Evolutionary conservation across 2,888 invertebrate genomes (phyloP).

Genomic region (Trachelus troglodyta): DNA sequence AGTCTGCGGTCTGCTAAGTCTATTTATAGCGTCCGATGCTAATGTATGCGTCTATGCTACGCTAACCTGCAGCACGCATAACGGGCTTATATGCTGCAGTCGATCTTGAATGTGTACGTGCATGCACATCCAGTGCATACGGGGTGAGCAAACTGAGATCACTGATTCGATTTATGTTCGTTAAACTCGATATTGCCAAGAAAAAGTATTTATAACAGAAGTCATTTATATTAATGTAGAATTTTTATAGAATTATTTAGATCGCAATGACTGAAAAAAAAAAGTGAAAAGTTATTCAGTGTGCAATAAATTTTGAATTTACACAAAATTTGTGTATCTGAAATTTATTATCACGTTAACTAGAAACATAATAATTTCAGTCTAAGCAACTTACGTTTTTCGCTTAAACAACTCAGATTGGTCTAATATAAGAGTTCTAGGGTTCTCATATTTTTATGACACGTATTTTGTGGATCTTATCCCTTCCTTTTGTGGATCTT

Average conservation of each 20-base stretch:
- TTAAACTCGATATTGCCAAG: neutral
- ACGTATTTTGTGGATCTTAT: neutral
- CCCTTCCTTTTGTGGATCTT: neutral
- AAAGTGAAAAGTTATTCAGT: neutral
- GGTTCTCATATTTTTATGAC: neutral
- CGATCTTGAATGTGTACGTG: neutral
- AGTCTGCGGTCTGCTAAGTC: conserved; percentile 45
- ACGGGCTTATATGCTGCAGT: conserved; percentile 36
- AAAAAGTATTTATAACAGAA: neutral
- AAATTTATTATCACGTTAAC: neutral
- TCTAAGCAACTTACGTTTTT: too few relatives aligned
- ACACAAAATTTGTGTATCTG: neutral
- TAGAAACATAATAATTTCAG: neutral
- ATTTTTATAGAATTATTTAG: neutral
- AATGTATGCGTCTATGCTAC: conserved; percentile 33
- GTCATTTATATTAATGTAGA: neutral
- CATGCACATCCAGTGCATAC: neutral
- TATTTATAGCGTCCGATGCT: conserved; percentile 46
- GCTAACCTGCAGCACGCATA: conserved; percentile 25
- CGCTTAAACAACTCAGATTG: neutral
- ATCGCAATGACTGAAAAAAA: too few relatives aligned
- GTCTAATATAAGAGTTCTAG: neutral
- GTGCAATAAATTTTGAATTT: neutral
- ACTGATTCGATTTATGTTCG: neutral
- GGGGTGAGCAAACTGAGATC: conserved; percentile 1